Conservation (phyloP, 2,797 vertebrate genomes). For the Crenuchus spilurus region DNA sequence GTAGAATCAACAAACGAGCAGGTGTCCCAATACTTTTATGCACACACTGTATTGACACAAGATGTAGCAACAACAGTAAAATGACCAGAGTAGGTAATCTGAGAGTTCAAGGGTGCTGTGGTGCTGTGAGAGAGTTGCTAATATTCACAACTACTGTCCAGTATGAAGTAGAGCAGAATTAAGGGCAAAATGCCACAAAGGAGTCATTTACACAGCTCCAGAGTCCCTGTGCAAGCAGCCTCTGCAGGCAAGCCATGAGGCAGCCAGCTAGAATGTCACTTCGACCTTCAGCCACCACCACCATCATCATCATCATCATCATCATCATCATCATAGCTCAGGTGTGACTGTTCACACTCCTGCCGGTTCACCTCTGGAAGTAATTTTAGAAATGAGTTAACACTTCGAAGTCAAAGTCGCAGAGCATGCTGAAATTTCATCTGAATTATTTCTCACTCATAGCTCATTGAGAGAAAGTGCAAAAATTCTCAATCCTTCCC, state of each 20-base stretch:
- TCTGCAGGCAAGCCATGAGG: background rate
- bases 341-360: slow-evolving; percentile 1
- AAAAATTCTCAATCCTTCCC: too few species aligned
- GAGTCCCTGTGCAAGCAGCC: background rate
- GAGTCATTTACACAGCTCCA: background rate
- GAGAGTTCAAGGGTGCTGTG: background rate
- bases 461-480: too few species aligned
- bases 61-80: too few species aligned
- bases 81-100: background rate
- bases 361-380: background rate
- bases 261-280: background rate
- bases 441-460: too few species aligned
- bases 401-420: background rate
- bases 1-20: too few species aligned
- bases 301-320: slow-evolving; percentile 6
- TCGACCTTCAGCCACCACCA: background rate
- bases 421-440: too few species aligned
- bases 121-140: background rate
- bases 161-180: background rate
- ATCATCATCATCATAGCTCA: background rate
- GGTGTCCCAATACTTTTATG: too few species aligned
- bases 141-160: background rate
- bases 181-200: background rate
- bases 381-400: background rate
- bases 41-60: too few species aligned